Conservation (phyloP, 1,140 invertebrate species). For the Lordiphosa clarofinis region DNA sequence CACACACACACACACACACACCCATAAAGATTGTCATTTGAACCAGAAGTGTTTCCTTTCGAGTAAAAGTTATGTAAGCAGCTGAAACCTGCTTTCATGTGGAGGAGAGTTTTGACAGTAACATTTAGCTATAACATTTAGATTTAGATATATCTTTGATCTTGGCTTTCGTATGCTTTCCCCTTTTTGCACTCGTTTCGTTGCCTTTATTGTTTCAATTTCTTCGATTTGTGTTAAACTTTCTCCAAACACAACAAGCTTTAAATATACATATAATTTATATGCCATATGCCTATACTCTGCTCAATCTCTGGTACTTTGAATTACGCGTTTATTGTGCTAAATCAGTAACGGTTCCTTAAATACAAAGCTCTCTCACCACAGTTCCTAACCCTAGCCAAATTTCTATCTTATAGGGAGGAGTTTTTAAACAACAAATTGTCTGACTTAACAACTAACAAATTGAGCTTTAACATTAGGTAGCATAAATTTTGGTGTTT, state of each 20-base stretch:
- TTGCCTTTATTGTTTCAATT: conserved; percentile 63
- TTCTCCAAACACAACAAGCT: conserved; percentile 63
- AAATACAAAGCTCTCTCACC: conserved; percentile 65
- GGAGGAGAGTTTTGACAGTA: conserved; percentile 9
- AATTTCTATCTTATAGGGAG: conserved; percentile 1
- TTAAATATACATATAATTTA: conserved; percentile 4
- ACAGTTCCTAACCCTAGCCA: conserved; percentile 13
- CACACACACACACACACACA: conserved; percentile 30
- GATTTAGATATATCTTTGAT: conserved; percentile 17
- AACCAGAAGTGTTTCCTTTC: conserved; percentile 31
- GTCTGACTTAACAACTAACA: conserved; percentile 58
- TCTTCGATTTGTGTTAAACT: conserved; percentile 31
- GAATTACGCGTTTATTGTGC: conserved; percentile 62
- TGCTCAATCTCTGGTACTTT: conserved; percentile 49
- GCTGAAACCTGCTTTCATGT: conserved; percentile 53
- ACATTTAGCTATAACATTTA: conserved; percentile 52
- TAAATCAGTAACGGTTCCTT: conserved; percentile 39
- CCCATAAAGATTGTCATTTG: conserved; percentile 64
- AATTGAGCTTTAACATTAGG: conserved; percentile 64
- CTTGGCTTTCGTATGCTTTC: conserved; percentile 6
- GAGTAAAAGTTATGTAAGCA: conserved; percentile 17
- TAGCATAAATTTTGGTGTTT: conserved; percentile 17
- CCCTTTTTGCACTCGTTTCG: conserved; percentile 38
- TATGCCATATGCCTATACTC: conserved; percentile 13
- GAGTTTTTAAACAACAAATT: conserved; percentile 8